Conservation (phyloP, 1,140 invertebrate species). For the Pseudomyrmex concolor region DNA sequence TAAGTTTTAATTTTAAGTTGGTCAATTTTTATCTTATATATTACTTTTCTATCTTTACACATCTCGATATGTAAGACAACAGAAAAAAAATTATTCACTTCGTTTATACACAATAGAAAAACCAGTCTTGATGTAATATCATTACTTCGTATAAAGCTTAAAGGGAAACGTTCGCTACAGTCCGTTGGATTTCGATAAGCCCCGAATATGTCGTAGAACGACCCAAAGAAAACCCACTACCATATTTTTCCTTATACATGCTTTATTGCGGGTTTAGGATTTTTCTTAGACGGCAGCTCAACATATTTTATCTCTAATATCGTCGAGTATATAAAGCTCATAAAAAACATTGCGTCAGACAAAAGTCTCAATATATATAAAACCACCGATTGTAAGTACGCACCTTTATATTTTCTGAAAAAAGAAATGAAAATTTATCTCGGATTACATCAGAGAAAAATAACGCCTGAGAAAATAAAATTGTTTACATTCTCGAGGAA, state of each 20-base stretch:
- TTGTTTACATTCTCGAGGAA: no score
- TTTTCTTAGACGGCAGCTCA: not conserved
- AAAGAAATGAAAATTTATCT: not conserved
- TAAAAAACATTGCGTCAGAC: not conserved
- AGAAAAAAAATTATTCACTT: conserved; percentile 27
- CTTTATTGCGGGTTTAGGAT: conserved; percentile 2
- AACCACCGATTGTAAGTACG: not conserved
- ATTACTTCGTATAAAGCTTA: conserved; percentile 43
- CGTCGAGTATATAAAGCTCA: not conserved
- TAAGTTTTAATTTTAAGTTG: conserved; percentile 22
- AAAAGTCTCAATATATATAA: not conserved
- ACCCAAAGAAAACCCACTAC: not conserved
- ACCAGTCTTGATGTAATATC: conserved; percentile 29
- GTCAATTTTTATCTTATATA: conserved; percentile 16
- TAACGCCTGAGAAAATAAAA: not conserved
- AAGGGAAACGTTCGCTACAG: conserved; percentile 34
- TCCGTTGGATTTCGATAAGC: conserved; percentile 24
- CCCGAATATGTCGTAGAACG: not conserved
- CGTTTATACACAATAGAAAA: conserved; percentile 26
- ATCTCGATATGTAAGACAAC: not conserved
- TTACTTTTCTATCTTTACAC: not conserved
- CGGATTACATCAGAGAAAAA: no score
- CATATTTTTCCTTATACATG: not conserved
- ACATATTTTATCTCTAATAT: not conserved
- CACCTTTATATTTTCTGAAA: conserved; percentile 1